Evolutionary conservation across 2,797 vertebrate species (phyloP), one percentile per base, ranked within the genome.

Genomic region (Gouania willdenowi): DNA sequence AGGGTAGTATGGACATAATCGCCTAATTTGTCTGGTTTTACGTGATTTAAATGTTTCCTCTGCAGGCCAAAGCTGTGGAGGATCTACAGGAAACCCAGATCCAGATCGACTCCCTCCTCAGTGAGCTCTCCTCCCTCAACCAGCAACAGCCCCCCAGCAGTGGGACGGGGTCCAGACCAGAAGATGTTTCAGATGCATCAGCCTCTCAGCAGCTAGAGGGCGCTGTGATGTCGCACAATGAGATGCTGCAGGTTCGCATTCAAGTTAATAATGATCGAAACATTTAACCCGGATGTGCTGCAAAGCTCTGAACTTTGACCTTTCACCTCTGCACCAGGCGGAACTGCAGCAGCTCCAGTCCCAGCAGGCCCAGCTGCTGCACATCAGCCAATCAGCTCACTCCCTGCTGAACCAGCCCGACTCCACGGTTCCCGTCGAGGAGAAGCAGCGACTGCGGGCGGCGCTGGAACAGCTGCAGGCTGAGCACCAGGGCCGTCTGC

Each of bases 281-380:
- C n/a, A n/a, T n/a, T n/a, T n/a, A n/a, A n/a, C n/a, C n/a, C n/a
- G n/a, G 0, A 2, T 26, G 2, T 11, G 2, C n/a, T 5, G 11
- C 5, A 8, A 8, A 5, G 0, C 23, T 19, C 5, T 35, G n/a
- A 6, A 37, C 17, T 1, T 2, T 33, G 8, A 64, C 15, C 21
- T 46, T 20, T 36, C 7, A 0, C 11, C 6, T 18, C 1, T 36
- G 5, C 9, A 15, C 27, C 83, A 98, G 97, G 72, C 56, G 0
- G 90, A 75, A 74, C 90, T 97, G 34, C 90, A 91, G 81, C 92
- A 93, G 77, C 90, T 99, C 57, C 92, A 95, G 60, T 79, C 91
- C 25, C 93, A 96, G 56, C 96, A 99, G 71, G 90, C 93, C 16
- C 88, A 92, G 5, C 57, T 98, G 7, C 88, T 97, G 38, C 81